These are phyloP conservation scores for Hyles vespertilio DNA, from an alignment of 1,140 invertebrate species.

Conservation along the genomic window DNA sequence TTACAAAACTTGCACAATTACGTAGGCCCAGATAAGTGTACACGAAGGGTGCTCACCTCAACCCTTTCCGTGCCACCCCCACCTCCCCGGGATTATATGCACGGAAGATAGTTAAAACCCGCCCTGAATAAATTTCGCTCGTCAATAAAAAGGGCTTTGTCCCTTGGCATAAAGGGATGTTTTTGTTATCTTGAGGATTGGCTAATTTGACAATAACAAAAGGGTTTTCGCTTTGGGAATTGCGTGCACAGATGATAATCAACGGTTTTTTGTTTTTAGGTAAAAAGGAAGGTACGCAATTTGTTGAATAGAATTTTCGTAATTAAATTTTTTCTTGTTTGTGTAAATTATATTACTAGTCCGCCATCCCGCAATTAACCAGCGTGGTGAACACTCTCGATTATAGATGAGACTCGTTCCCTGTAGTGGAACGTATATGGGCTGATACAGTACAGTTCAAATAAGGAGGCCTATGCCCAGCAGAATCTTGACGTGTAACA, in stretches of 20 bases:
- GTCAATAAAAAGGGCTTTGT: constrained; percentile 69
- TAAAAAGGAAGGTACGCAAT: neutral
- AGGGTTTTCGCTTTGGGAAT: constrained; percentile 62
- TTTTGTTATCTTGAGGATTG: constrained; percentile 76
- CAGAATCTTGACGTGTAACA: too few species aligned
- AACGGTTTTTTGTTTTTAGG: constrained; percentile 40
- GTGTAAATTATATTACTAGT: too few species aligned
- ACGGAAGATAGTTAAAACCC: constrained; percentile 70
- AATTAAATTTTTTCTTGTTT: too few species aligned
- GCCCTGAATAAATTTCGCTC: constrained; percentile 64
- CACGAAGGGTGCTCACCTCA: constrained; percentile 38
- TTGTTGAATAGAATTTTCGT: too few species aligned
- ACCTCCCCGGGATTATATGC: constrained; percentile 56
- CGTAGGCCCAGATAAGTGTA: constrained; percentile 18
- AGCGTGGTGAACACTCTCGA: too few species aligned
- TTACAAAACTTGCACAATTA: constrained; percentile 9
- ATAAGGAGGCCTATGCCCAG: too few species aligned
- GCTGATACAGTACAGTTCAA: too few species aligned
- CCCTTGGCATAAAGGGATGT: constrained; percentile 69
- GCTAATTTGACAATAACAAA: constrained; percentile 76
- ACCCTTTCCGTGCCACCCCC: constrained; percentile 12
- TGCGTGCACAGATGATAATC: constrained; percentile 56
- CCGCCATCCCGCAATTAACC: too few species aligned
- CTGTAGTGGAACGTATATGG: too few species aligned
- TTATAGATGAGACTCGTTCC: too few species aligned